Evolutionary conservation across 2,113 vertebrate genomes (phyloP).

Genomic region (Bungarus multicinctus): DNA sequence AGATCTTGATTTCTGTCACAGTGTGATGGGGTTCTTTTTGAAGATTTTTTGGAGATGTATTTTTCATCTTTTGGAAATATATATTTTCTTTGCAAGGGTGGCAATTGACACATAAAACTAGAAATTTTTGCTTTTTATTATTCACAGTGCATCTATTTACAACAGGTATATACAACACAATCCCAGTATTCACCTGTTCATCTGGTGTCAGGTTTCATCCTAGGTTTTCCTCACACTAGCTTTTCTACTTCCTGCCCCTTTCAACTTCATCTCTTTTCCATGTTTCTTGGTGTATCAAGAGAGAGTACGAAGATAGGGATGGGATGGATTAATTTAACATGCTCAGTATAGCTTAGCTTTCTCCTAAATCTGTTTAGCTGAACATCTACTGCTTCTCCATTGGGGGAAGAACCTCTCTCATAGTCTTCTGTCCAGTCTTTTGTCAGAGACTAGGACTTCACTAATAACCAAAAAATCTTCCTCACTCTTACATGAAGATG

Average conservation of each 20-base stretch:
- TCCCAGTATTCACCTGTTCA: background rate
- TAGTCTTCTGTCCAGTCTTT: background rate
- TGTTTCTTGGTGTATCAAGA: background rate
- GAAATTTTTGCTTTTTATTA: background rate
- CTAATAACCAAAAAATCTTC: background rate
- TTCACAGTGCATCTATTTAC: background rate
- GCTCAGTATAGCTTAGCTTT: background rate
- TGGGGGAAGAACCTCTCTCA: background rate
- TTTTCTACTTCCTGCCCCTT: background rate
- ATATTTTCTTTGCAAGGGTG: background rate
- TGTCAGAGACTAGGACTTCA: background rate
- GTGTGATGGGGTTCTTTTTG: background rate
- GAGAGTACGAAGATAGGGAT: background rate
- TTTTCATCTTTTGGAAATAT: background rate
- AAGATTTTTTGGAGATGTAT: background rate
- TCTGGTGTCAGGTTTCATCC: background rate
- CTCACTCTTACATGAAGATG: background rate
- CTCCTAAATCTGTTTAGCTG: background rate
- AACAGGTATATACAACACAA: background rate
- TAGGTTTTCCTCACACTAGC: background rate
- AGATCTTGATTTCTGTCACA: background rate
- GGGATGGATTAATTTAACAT: background rate
- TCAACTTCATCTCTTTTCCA: background rate
- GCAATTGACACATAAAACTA: background rate
- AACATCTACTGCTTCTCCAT: background rate